phyloP scores from a whole-genome alignment of 2,888 invertebrate species.

The Branchipolynoe longqiensis region DNA sequence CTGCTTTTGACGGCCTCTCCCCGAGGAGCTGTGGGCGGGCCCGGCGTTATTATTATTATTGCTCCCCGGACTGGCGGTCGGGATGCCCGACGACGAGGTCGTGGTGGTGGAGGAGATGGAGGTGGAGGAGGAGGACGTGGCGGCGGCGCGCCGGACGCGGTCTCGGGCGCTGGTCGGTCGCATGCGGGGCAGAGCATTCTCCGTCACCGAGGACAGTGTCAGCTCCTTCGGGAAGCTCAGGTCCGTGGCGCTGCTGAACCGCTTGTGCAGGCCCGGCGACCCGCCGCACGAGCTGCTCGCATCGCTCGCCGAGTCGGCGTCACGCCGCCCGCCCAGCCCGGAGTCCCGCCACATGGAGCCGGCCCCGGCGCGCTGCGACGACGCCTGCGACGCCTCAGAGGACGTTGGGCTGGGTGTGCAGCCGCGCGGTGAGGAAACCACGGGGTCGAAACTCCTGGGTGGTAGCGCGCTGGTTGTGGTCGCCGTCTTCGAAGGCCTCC shows the following conservation, averaged over 20 bases:
- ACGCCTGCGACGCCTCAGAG: slow-evolving; percentile 17
- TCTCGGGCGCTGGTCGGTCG: slow-evolving; percentile 23
- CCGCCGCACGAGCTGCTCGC: slow-evolving; percentile 43
- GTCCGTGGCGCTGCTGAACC: slow-evolving; percentile 43
- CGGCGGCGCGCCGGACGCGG: not conserved
- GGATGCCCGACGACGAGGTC: not conserved
- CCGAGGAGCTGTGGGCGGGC: not conserved
- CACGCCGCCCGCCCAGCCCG: not conserved
- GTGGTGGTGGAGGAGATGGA: too few species aligned
- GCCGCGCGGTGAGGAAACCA: too few species aligned
- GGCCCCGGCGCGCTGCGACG: not conserved
- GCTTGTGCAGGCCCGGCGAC: slow-evolving; percentile 39
- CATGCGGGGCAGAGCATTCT: slow-evolving; percentile 12
- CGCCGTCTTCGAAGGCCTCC: not conserved
- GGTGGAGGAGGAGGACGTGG: not conserved
- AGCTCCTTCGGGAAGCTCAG: slow-evolving; percentile 43
- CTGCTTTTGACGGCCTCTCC: slow-evolving; percentile 29
- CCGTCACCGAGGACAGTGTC: slow-evolving; percentile 12
- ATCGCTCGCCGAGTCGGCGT: slow-evolving; percentile 29
- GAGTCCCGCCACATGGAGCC: slow-evolving; percentile 1
- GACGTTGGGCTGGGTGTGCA: slow-evolving; percentile 27
- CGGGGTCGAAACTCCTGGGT: slow-evolving; percentile 39
- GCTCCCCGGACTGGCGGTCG: too few species aligned
- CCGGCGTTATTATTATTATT: slow-evolving; percentile 2
- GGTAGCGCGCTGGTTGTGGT: not conserved